Conservation (phyloP, 2,888 invertebrate genomes). For the Lasioglossum oenotherae region DNA sequence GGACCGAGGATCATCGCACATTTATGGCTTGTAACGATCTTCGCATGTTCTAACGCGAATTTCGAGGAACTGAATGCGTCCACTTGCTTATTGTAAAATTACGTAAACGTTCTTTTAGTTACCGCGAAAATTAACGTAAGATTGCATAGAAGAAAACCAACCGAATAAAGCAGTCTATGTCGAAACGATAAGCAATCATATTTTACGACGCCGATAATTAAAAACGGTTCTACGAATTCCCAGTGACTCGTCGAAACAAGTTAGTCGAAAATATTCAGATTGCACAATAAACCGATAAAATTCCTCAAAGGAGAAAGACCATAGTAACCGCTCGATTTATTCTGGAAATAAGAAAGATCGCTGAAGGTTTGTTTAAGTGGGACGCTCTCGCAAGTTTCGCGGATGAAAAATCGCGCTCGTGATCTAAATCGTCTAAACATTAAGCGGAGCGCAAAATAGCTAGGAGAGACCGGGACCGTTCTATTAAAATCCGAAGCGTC, state of each 20-base stretch:
- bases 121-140: background rate
- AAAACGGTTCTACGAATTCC: background rate
- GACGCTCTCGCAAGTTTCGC: slow-evolving; percentile 10
- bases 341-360: background rate
- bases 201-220: background rate
- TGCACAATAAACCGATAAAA: background rate
- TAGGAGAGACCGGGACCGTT: background rate
- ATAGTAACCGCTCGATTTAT: background rate
- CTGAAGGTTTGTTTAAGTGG: background rate
- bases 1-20: background rate
- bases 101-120: background rate
- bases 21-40: background rate
- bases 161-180: background rate
- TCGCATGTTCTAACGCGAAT: background rate
- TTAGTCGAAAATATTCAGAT: background rate
- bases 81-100: background rate
- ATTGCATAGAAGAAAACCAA: background rate
- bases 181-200: background rate
- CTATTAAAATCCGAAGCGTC: slow-evolving; percentile 32
- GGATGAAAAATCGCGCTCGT: background rate
- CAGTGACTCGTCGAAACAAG: background rate
- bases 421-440: slow-evolving; percentile 2
- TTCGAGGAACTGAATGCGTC: background rate
- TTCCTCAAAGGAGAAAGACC: background rate
- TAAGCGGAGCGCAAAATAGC: slow-evolving; percentile 12